These are phyloP conservation scores for Ormyrus thymus DNA, from an alignment of 2,888 invertebrate species.

Conservation along the genomic window DNA sequence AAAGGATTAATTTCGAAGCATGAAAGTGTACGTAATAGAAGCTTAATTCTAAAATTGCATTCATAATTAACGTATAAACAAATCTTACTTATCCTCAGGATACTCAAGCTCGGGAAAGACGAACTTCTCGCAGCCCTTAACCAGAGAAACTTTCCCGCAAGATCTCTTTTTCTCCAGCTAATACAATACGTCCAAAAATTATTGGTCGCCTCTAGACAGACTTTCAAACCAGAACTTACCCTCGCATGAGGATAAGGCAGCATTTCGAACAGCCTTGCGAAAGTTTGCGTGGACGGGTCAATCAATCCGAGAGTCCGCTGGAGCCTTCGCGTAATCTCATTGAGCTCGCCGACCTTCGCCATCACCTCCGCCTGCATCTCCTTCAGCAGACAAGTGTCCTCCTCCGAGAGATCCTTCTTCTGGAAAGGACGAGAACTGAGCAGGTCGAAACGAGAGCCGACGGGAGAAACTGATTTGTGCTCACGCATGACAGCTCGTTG, in stretches of 20 bases:
- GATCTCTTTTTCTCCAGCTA: not conserved
- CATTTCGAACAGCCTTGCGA: conserved; percentile 65
- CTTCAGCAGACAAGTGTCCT: conserved; percentile 78
- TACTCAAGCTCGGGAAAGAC: conserved; percentile 66
- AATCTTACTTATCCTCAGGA: conserved; percentile 68
- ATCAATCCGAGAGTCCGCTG: conserved; percentile 77
- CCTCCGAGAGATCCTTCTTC: conserved; percentile 79
- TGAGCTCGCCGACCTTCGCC: conserved; percentile 79
- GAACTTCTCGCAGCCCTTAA: conserved; percentile 58
- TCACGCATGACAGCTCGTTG: conserved; percentile 11
- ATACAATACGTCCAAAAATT: not conserved
- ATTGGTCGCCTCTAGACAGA: not conserved
- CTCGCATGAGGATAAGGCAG: conserved; percentile 60
- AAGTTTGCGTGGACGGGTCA: conserved; percentile 69
- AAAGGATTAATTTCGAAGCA: too few relatives aligned
- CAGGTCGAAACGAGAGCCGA: not conserved
- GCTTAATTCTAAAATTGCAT: too few relatives aligned
- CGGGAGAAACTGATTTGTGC: not conserved
- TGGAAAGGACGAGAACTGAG: conserved; percentile 61
- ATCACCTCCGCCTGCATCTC: conserved; percentile 78
- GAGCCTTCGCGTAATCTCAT: conserved; percentile 78
- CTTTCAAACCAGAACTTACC: conserved; percentile 13
- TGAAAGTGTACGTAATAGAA: too few relatives aligned
- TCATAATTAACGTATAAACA: conserved; percentile 1
- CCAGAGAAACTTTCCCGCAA: not conserved